Conservation (phyloP, 2,888 invertebrate species). For the Chymomyza amoena region DNA sequence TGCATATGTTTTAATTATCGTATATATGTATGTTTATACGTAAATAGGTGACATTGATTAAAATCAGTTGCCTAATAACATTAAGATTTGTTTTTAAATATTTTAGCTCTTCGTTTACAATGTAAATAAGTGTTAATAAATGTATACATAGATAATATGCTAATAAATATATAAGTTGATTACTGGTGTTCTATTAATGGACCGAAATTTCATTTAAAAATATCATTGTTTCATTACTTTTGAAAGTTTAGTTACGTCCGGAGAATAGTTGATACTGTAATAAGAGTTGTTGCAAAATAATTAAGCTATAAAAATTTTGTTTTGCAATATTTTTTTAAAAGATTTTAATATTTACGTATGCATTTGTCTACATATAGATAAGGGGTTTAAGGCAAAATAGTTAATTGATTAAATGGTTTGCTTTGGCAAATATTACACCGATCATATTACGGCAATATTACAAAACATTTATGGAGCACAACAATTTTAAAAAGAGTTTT, state of each 20-base stretch:
- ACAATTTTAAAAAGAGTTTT: neutral
- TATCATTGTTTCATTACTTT: constrained; percentile 45
- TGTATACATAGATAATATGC: constrained; percentile 26
- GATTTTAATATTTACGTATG: constrained; percentile 28
- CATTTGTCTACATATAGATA: constrained; percentile 18
- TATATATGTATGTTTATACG: constrained; percentile 20
- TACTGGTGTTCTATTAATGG: constrained; percentile 62
- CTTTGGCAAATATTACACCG: neutral
- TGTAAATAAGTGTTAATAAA: neutral
- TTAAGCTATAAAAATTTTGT: constrained; percentile 62
- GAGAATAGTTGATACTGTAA: constrained; percentile 85
- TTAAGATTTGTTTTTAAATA: constrained; percentile 44
- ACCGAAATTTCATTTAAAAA: constrained; percentile 69
- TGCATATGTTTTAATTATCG: neutral
- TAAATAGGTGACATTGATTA: constrained; percentile 23
- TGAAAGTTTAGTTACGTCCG: constrained; percentile 81
- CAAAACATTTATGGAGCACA: constrained; percentile 12
- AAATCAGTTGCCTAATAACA: constrained; percentile 60
- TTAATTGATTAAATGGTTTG: neutral
- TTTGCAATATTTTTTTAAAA: constrained; percentile 62
- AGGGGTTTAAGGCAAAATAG: neutral
- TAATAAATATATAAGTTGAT: constrained; percentile 53
- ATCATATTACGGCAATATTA: constrained; percentile 18
- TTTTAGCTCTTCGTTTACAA: constrained; percentile 30
- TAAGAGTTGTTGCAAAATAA: constrained; percentile 77